Base-by-base conservation (phyloP, 1,140 invertebrate genomes). In the Drosophila littoralis region DNA sequence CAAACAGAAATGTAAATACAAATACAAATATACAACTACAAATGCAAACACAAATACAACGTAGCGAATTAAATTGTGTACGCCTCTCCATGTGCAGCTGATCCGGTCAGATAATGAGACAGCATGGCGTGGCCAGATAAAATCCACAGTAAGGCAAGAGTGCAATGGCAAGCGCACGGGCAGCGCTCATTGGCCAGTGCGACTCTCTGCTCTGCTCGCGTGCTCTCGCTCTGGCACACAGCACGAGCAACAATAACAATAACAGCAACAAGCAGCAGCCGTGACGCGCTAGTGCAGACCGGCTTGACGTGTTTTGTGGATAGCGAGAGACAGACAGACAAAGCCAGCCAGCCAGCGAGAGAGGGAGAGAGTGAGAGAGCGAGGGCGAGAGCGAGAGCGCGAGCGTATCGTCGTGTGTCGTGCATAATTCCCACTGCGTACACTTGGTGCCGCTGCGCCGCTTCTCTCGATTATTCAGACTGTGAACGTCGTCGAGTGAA, bases 401-500 rank as follows among this genome's bases (percentile, higher is more conserved):
- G 28, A 10, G 43, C 15, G 33, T 7, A 13, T 45, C 5, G 36
- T 15, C 15, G 51, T 54, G 71, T 61, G 22, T 60, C 33, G 57
- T 55, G 38, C 67, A 64, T 52, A 75, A 71, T 81, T 88, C 90
- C 79, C 77, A 77, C 60, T 60, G 65, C 76, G 65, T 75, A 85
- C 75, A 91, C 90, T 91, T 91, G 83, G 90, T 90, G 78, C 54
- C 58, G 52, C 50, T 10, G 70, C 48, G 38, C 69, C 35, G 78
- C 74, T 58, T 82, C 84, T 85, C 79, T 67, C 65, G 74, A 76
- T 90, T 81, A 91, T 91, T 91, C 90, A 79, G 79, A 82, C 83
- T 77, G 71, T 78, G 90, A 89, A 79, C 91, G 90, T 91, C 90
- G 86, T 90, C 81, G 86, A 91, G 90, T 90, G 73, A 90, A 91